Base-by-base conservation (phyloP, 1,140 invertebrate genomes). In the Gonatopus flavifemur region DNA sequence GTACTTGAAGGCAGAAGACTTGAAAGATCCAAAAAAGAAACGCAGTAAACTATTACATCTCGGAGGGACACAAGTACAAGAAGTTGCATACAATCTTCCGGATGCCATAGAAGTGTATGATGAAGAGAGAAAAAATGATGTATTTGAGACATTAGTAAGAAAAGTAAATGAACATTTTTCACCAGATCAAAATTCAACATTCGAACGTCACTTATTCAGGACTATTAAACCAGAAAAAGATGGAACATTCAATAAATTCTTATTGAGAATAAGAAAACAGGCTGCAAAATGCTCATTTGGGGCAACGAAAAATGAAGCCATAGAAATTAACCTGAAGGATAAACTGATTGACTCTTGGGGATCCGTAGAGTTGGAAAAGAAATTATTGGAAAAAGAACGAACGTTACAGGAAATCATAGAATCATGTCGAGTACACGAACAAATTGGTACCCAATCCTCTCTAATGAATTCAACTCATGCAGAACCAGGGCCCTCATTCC, bases 321-420 rank as follows among this genome's bases (percentile, higher is more conserved):
- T 42, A 25, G 55, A 66, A 49, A 62, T 62, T 35, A 59, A 46
- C 24, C 50, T 62, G 9, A 62, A 59, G 38, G 55, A 64, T 37
- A 62, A 62, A 31, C 24, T 60, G 10, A 57, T 57, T 40, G 59
- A 59, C 20, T 42, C 22, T 16, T 66, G 57, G 54, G 56, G 58
- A 16, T 35, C 58, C 18, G 16, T 38, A 30, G 56, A 57, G 6
- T 50, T 57, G 22, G 55, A 62, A 39, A 61, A 49, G 46, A 53
- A 46, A 43, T 36, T 64, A 9, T 46, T 66, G 16, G 58, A 58
- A 38, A 62, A 52, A 49, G 49, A 58, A 36, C 40, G 39, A 19
- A 48, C 52, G 10, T 35, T 61, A 30, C 28, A 54, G n/a, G 53
- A 66, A 41, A 36, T 61, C 32, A 43, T 61, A 32, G 52, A 63